Conservation (phyloP, 1,140 invertebrate species). For the Pseudomyrmex dendroicus region DNA sequence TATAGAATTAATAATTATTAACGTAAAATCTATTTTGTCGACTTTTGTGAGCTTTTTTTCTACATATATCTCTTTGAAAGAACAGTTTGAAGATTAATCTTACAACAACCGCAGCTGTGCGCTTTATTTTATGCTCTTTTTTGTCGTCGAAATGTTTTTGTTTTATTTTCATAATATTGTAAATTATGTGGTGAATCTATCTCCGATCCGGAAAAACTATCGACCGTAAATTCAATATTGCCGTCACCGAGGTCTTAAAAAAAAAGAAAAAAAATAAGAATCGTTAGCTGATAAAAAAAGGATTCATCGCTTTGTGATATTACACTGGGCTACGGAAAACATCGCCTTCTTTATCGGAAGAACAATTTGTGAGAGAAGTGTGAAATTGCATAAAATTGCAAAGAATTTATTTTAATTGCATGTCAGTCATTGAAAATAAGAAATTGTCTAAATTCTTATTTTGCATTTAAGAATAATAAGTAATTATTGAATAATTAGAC, state of each 20-base stretch:
- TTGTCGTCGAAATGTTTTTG: neutral
- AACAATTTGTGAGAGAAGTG: conserved; percentile 15
- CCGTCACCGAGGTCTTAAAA: conserved; percentile 39
- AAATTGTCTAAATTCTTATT: neutral
- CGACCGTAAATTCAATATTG: conserved; percentile 54
- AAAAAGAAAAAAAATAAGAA: conserved; percentile 43
- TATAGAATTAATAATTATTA: neutral
- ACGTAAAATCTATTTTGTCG: neutral
- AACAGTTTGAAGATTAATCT: conserved; percentile 40
- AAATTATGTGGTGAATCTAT: conserved; percentile 2
- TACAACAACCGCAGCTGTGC: conserved; percentile 9
- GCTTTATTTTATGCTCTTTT: neutral
- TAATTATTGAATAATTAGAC: neutral
- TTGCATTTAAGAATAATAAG: neutral
- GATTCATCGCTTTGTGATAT: conserved; percentile 19
- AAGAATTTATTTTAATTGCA: no score
- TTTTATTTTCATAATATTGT: conserved; percentile 62
- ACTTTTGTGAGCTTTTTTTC: neutral
- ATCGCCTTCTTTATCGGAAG: conserved; percentile 14
- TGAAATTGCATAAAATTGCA: neutral
- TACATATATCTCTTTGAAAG: no score
- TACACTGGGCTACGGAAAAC: conserved; percentile 33
- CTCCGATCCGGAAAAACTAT: conserved; percentile 32
- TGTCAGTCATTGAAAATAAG: no score
- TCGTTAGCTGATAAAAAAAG: neutral